phyloP scores from a whole-genome alignment of 2,113 vertebrate genomes.

The Gymnogyps californianus region DNA sequence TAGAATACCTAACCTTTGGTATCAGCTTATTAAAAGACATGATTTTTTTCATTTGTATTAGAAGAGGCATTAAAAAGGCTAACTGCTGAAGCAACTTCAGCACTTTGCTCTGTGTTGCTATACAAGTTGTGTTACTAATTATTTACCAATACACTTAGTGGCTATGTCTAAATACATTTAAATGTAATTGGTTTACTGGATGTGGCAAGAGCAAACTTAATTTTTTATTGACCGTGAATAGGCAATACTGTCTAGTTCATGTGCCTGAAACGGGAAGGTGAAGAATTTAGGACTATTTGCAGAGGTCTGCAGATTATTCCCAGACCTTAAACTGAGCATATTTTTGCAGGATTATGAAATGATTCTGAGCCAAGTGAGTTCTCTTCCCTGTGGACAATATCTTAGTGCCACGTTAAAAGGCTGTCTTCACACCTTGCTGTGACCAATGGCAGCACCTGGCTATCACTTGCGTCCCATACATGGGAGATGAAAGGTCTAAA shows the following conservation, averaged over 20 bases:
- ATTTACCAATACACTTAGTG: neutral
- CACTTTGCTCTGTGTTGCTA: neutral
- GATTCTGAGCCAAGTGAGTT: neutral
- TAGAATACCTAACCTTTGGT: neutral
- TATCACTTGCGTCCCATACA: neutral
- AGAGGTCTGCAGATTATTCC: neutral
- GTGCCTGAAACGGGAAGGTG: neutral
- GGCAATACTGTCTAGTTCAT: neutral
- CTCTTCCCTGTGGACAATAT: neutral
- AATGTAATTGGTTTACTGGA: neutral
- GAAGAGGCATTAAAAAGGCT: neutral
- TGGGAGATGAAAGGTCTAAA: neutral
- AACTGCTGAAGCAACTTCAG: neutral
- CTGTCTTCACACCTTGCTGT: neutral
- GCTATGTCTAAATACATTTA: neutral
- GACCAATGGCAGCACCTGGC: neutral
- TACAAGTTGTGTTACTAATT: neutral
- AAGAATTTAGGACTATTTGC: neutral
- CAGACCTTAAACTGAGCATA: neutral
- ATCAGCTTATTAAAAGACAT: neutral
- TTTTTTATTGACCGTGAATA: neutral
- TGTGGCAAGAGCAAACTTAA: neutral
- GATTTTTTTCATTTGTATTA: neutral
- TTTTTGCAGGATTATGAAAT: neutral
- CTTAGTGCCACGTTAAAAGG: accelerated